Percentiles rank a stretch among this genome's conserved stretches.
Conservation (phyloP, 2,797 vertebrate genomes). For the Enteromius unitaeniatus region DNA sequence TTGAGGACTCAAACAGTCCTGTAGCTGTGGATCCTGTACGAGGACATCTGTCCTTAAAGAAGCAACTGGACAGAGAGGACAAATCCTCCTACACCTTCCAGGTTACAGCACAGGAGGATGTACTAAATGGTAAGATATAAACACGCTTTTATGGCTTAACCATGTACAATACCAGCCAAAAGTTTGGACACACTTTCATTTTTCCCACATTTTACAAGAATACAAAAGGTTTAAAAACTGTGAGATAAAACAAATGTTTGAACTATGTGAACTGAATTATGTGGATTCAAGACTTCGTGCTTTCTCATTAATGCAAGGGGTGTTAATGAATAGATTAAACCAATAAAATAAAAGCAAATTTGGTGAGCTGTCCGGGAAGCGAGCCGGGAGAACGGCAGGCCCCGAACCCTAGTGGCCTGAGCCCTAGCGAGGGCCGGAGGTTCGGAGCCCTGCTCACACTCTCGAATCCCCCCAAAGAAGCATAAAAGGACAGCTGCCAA, state of each 20-base stretch:
- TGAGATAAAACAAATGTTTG: background rate
- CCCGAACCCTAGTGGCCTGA: too few species aligned
- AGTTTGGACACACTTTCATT: background rate
- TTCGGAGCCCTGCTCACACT: too few species aligned
- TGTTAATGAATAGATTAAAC: too few species aligned
- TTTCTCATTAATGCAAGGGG: too few species aligned
- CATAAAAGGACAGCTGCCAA: too few species aligned
- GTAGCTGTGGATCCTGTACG: conserved; percentile 67
- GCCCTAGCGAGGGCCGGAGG: too few species aligned
- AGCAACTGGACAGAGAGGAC: conserved; percentile 76
- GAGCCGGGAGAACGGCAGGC: too few species aligned
- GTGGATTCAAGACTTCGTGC: too few species aligned
- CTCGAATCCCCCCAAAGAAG: too few species aligned
- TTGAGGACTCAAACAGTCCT: conserved; percentile 71
- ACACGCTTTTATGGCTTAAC: background rate
- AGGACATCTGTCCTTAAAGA: conserved; percentile 70
- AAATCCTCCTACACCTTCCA: conserved; percentile 67
- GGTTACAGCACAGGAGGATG: conserved; percentile 75
- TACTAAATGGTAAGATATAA: conserved; percentile 65
- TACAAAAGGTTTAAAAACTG: background rate
- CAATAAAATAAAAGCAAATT: too few species aligned
- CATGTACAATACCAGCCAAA: background rate
- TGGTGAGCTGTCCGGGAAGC: too few species aligned
- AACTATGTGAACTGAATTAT: background rate
- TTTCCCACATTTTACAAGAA: background rate